Evolutionary conservation across 2,888 invertebrate species (phyloP), one percentile per base, ranked within the genome.

Genomic region (Eilema caniola): DNA sequence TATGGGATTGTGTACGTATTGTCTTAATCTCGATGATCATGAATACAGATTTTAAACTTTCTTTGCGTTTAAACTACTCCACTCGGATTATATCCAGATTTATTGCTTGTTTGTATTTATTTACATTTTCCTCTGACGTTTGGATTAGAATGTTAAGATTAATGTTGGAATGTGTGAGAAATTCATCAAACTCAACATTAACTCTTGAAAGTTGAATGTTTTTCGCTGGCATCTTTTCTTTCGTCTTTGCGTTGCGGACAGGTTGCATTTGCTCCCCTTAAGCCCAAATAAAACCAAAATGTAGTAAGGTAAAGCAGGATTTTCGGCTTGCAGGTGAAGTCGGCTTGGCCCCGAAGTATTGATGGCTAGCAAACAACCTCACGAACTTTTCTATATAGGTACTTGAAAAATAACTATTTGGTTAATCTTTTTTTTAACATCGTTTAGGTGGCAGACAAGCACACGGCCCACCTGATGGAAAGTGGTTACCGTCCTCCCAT

Each of bases 1-100:
- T 67, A 75, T 69, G 70, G 67, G 67, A 72, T 25, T 68, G 69
- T 63, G 73, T 78, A 71, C 66, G 76, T 71, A 79, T 79, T 75
- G 78, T 80, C 73, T 71, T 61, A 71, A 71, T 66, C n/a, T 65
- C 73, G 73, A 79, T 77, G 73, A 69, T 62, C 71, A 61, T 61
- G 56, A 69, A 70, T 37, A 66, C 41, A 64, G 20, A 11, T 31
- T 61, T 31, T 10, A 33, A 28, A 16, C n/a, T 61, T 61, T 31
- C 25, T 61, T 16, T 33, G 59, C 24, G 24, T 1, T 11, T 61
- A 61, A n/a, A 53, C 53, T n/a, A 20, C 10, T 53, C 4, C 8
- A 53, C n/a, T 53, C 53, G n/a, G 53, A 53, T 53, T 47, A 20
- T 20, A 47, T 53, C 20, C n/a, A 0, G 53, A 53, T 53, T 53